Evolutionary conservation across 2,888 invertebrate species (phyloP).

Genomic region (Microctonus brassicae): DNA sequence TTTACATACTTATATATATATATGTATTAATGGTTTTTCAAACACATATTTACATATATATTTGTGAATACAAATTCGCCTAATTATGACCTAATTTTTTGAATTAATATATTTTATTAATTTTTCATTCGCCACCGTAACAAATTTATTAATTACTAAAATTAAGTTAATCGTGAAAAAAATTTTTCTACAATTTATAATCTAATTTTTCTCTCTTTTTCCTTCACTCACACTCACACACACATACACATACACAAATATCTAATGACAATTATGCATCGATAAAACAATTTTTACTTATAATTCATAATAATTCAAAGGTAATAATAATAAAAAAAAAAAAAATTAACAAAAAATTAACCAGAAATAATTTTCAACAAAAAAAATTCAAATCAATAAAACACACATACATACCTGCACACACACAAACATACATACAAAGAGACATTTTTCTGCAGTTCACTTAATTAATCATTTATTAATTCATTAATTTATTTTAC

Average conservation of each 20-base stretch:
- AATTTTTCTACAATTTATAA: background rate
- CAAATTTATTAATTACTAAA: background rate
- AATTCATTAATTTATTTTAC: constrained; percentile 10
- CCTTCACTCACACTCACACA: background rate
- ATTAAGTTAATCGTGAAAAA: background rate
- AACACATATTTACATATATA: background rate
- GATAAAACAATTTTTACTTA: too few species aligned
- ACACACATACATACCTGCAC: background rate
- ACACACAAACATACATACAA: background rate
- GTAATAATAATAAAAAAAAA: background rate
- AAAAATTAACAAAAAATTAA: background rate
- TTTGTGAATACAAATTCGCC: background rate
- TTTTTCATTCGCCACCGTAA: background rate
- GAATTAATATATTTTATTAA: background rate
- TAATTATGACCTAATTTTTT: background rate
- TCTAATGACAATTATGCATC: too few species aligned
- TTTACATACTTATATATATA: background rate
- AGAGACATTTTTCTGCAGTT: background rate
- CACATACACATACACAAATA: background rate
- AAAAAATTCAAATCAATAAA: background rate
- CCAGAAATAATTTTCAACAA: background rate
- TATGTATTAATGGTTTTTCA: background rate
- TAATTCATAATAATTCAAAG: background rate
- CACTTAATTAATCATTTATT: background rate
- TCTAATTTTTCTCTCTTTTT: background rate